These are phyloP conservation scores for Arctocebus calabarensis DNA, from an alignment of 2,797 vertebrate genomes.

Conservation along the genomic window DNA sequence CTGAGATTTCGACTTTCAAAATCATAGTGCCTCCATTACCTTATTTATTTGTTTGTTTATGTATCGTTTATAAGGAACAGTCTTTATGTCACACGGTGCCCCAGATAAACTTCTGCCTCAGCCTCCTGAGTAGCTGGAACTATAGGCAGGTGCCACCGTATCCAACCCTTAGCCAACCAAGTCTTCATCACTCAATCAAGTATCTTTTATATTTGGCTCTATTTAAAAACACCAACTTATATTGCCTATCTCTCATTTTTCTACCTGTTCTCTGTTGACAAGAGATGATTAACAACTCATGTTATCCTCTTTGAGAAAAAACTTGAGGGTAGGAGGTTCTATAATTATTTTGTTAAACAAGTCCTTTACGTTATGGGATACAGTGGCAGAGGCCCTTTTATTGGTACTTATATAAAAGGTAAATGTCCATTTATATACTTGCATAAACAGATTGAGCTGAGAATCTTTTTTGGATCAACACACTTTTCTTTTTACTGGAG, in stretches of 20 bases:
- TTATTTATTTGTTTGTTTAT: neutral
- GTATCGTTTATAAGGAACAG: neutral
- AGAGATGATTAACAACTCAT: constrained; percentile 7
- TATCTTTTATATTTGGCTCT: neutral
- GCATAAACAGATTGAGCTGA: constrained; percentile 24
- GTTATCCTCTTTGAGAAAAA: neutral
- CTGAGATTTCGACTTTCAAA: too few species aligned
- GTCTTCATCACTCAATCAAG: neutral
- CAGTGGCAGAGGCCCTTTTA: neutral
- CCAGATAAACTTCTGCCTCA: neutral
- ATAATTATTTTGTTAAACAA: constrained; percentile 1
- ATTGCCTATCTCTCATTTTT: neutral
- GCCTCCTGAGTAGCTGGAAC: neutral
- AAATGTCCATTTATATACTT: constrained; percentile 41
- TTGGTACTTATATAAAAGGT: neutral
- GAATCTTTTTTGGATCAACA: constrained; percentile 45
- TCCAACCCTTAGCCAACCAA: neutral
- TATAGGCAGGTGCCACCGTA: neutral
- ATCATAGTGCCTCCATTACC: too few species aligned
- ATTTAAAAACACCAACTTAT: constrained; percentile 1
- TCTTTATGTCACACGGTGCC: neutral
- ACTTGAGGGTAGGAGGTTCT: neutral
- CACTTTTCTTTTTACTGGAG: neutral
- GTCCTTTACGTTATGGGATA: neutral
- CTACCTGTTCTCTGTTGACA: neutral